Evolutionary conservation across 2,888 invertebrate genomes (phyloP).

Genomic region (Ormia ochracea): DNA sequence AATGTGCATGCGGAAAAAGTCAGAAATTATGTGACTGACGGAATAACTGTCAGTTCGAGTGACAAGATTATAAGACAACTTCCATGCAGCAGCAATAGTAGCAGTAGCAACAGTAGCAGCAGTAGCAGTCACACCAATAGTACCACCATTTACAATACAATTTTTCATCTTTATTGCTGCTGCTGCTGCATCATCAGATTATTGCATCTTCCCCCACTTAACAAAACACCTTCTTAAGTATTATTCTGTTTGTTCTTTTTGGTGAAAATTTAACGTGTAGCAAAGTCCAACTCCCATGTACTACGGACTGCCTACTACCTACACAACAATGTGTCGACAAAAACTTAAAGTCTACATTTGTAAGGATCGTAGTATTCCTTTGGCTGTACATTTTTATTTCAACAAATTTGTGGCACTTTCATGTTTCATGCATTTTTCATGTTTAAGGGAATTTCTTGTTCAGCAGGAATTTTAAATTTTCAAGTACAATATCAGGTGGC

Average conservation of each 20-base stretch:
- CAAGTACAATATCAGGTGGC: too few relatives aligned
- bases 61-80: slow-evolving; percentile 59
- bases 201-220: slow-evolving; percentile 22
- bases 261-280: too few relatives aligned
- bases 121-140: slow-evolving; percentile 1
- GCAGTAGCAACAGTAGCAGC: not conserved
- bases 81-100: slow-evolving; percentile 12
- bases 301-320: too few relatives aligned
- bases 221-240: slow-evolving; percentile 51
- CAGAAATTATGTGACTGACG: slow-evolving; percentile 59
- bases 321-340: too few relatives aligned
- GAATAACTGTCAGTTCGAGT: slow-evolving; percentile 56
- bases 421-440: too few relatives aligned
- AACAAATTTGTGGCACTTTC: too few relatives aligned
- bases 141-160: slow-evolving; percentile 6
- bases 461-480: too few relatives aligned
- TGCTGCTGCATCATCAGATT: slow-evolving; percentile 12
- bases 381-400: too few relatives aligned
- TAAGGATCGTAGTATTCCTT: too few relatives aligned
- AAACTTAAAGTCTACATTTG: too few relatives aligned
- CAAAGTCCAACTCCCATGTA: too few relatives aligned
- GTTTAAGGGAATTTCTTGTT: too few relatives aligned
- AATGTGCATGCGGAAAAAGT: slow-evolving; percentile 57
- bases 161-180: not conserved
- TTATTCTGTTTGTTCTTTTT: slow-evolving; percentile 37